Evolutionary conservation across 2,888 invertebrate genomes (phyloP), one percentile per base, ranked within the genome.

Genomic region (Zelleria hepariella): DNA sequence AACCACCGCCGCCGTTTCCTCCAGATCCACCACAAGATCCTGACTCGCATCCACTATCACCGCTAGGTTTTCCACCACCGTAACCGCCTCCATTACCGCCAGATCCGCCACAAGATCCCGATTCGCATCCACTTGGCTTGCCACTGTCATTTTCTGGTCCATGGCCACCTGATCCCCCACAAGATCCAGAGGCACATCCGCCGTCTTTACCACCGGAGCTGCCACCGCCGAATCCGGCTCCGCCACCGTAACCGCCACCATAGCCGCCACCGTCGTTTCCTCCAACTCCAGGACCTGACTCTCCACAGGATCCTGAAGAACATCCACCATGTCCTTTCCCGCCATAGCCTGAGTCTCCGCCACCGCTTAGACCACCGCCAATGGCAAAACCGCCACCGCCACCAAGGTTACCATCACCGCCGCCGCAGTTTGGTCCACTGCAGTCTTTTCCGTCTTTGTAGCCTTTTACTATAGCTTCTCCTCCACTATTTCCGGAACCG

Each of bases 151-250:
- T 18, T 49, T 2, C 49, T n/a, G 18, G 18, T n/a, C 20, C 49
- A 49, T 21, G 7, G 18, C n/a, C 60, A 18, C 60, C 58, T 24
- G 53, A 24, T 25, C 24, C 23, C 0, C 53, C 53, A 23, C 24
- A 24, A 24, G 24, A 23, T n/a, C 53, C 25, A 5, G 15, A 20
- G 10, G 15, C 53, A 10, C n/a, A n/a, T 24, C 53, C 53, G 24
- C 23, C 8, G 27, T 23, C 55, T 21, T 27, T n/a, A 20, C 55
- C 55, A 18, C 10, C 21, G 32, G 32, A 20, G 21, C 20, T 21
- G 1, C 42, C 20, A 3, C 7, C 27, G 62, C 62, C 60, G 65
- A 48, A 8, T 8, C 58, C 51, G 2, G 57, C 59, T 1, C 59
- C 58, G 10, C 25, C 56, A 1, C 54, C 58, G 3, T 26, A 53